Evolutionary conservation across 2,113 vertebrate species (phyloP), one percentile per base, ranked within the genome.

Genomic region (Cisticola juncidis): DNA sequence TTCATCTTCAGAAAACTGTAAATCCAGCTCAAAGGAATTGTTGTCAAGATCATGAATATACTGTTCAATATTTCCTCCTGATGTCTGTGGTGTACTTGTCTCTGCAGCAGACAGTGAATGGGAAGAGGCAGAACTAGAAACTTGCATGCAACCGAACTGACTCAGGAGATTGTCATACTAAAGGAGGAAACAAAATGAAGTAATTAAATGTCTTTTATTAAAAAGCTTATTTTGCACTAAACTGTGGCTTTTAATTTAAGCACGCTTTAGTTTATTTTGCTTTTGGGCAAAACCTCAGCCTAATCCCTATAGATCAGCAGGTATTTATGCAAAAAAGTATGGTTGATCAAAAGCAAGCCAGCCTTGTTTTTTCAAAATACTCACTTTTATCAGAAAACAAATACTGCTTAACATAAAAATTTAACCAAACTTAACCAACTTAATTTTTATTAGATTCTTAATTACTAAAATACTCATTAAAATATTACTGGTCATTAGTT

Each of bases 91-190:
- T 16, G 95, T 98, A 47, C 97, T 96, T 3, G 97, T 94, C 47
- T 99, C 99, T 28, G 97, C 96, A 13, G 98, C 94, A 14, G 98
- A 98, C 79, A 99, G 95, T 54, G 98, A 99, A 95, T 98, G 98
- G 44, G 98, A 98, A 19, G 99, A 98, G 85, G 98, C 98, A 10
- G 99, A 99, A 29, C 98, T 98, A 42, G 98, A 99, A 97, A 99
- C 99, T 97, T 99, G 99, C 99, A 99, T 99, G 96, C 98, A 99
- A 97, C 99, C 99, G 96, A 99, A 99, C 97, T 99, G 99, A 98
- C 99, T 99, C 97, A 99, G 98, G 91, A 99, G 99, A 97, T 99
- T 99, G 96, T 99, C 99, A 17, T 99, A 99, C 99, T 99, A 87
- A 42, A 81, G 69, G 53, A 91, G 60, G 80, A 88, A 95, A 88